Conservation (phyloP, 2,113 vertebrate genomes). For the Hassar affinis region DNA sequence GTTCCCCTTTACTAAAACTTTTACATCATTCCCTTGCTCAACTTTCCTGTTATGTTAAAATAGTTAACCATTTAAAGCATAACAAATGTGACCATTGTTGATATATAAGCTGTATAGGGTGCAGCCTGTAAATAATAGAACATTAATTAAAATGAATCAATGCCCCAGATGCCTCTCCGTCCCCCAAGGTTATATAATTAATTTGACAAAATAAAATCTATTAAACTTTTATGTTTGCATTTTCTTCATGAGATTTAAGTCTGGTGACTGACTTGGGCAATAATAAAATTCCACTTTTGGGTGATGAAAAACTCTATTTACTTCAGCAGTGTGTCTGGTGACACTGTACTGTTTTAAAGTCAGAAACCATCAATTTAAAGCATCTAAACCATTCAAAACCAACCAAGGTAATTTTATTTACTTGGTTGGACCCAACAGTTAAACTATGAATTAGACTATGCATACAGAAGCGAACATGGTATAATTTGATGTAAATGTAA, state of each 20-base stretch:
- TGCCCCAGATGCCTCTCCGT: no score
- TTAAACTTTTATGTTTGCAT: not conserved
- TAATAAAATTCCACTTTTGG: not conserved
- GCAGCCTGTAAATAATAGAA: not conserved
- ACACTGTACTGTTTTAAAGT: not conserved
- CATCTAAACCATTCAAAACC: not conserved
- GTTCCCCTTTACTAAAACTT: constrained; percentile 26
- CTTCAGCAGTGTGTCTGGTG: not conserved
- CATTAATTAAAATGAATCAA: not conserved
- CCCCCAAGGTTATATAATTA: not conserved
- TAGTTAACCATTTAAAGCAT: not conserved
- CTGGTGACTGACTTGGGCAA: not conserved
- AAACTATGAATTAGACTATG: no score
- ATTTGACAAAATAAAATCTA: not conserved
- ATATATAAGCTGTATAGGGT: not conserved
- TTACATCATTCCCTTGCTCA: constrained; percentile 4
- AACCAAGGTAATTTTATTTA: not conserved
- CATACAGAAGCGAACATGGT: not conserved
- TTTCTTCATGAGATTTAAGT: not conserved
- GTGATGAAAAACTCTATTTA: not conserved
- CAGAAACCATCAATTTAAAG: not conserved
- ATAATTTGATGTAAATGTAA: not conserved
- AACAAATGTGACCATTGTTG: not conserved
- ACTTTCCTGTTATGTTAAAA: not conserved
- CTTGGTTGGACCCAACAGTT: not conserved